Percentiles rank a stretch among this genome's conserved stretches.
Evolutionary conservation across 30 jellyfish, hydroid and myxozoan species (phyloP).

Genomic region (Nemopilema nomurai): DNA sequence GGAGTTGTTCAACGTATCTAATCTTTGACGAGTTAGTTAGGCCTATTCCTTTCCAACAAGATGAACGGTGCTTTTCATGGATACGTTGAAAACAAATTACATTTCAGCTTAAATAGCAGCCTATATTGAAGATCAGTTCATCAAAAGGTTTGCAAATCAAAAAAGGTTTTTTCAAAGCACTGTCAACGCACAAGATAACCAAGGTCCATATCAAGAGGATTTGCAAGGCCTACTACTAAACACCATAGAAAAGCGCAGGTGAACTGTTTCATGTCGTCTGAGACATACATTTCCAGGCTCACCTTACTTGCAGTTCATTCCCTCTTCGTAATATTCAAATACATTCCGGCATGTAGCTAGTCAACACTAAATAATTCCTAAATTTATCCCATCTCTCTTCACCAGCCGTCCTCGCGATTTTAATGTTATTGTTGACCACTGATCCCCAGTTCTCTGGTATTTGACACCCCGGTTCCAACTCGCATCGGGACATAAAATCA

Average conservation of each 20-base stretch:
- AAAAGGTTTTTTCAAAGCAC: not conserved
- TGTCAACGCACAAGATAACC: not conserved
- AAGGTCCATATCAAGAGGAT: not conserved
- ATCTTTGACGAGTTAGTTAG: too few relatives aligned
- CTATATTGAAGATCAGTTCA: too few relatives aligned
- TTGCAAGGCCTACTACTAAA: not conserved
- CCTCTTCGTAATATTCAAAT: not conserved
- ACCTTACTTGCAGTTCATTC: not conserved
- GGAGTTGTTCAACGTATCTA: too few relatives aligned
- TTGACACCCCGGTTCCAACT: not conserved
- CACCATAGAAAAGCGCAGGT: too few relatives aligned
- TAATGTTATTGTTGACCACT: constrained; percentile 7
- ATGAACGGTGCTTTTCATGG: too few relatives aligned
- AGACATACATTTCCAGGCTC: not conserved
- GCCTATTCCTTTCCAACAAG: too few relatives aligned
- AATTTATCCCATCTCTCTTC: not conserved
- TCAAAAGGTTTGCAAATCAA: not conserved
- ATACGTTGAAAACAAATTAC: too few relatives aligned
- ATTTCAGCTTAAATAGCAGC: too few relatives aligned
- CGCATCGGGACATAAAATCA: not conserved
- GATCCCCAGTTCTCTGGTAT: constrained; percentile 33
- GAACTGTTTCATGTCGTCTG: not conserved
- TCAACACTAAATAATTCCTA: not conserved
- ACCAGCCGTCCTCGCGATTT: not conserved
- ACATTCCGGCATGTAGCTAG: not conserved